These are phyloP conservation scores for Lithophane socia DNA, from an alignment of 2,888 invertebrate genomes.

Conservation along the genomic window DNA sequence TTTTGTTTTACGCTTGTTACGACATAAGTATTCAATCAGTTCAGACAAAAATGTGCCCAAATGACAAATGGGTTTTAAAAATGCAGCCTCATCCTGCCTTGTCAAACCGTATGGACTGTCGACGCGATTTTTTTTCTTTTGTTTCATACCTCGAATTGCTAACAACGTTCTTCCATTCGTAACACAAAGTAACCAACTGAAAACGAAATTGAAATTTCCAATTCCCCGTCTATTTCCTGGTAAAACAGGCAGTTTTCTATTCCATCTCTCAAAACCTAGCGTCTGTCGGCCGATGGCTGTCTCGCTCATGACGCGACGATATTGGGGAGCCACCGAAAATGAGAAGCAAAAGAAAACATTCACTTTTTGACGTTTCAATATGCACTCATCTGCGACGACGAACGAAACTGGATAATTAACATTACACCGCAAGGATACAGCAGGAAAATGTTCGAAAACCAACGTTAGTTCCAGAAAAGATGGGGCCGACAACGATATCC, in stretches of 20 bases:
- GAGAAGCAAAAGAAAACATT: conserved; percentile 88
- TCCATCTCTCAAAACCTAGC: conserved; percentile 81
- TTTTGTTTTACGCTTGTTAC: background rate
- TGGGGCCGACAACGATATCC: conserved; percentile 15
- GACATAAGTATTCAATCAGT: conserved; percentile 7
- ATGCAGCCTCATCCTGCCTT: conserved; percentile 53
- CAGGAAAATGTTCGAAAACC: conserved; percentile 35
- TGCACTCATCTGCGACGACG: conserved; percentile 84
- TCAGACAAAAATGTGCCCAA: conserved; percentile 21
- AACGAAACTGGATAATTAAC: conserved; percentile 80
- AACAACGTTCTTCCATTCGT: conserved; percentile 72
- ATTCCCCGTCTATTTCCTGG: conserved; percentile 87
- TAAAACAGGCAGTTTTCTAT: conserved; percentile 86
- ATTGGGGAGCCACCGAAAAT: conserved; percentile 88
- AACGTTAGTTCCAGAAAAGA: conserved; percentile 36
- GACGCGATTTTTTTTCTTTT: conserved; percentile 48
- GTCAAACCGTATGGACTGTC: conserved; percentile 34
- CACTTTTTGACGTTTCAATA: conserved; percentile 88
- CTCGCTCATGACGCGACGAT: conserved; percentile 84
- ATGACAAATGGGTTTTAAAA: conserved; percentile 38
- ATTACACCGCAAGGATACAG: conserved; percentile 51
- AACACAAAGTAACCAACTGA: conserved; percentile 79
- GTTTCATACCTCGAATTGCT: conserved; percentile 57
- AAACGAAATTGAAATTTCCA: conserved; percentile 86
- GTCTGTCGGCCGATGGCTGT: conserved; percentile 79